Evolutionary conservation across 1,140 invertebrate species (phyloP).

Genomic region (Gonioctena quinquepunctata): DNA sequence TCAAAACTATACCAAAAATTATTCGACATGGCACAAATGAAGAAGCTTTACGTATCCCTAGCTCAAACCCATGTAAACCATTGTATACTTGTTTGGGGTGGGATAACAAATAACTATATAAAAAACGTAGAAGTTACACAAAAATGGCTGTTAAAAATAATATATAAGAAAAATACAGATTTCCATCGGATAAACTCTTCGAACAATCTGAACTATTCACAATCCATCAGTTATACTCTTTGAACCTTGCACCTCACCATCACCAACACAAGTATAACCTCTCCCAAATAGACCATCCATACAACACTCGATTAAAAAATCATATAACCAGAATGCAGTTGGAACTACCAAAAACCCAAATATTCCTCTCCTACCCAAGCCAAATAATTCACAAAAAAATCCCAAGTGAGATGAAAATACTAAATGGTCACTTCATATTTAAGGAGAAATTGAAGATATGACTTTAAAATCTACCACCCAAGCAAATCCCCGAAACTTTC

Average conservation of each 20-base stretch:
- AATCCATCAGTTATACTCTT: too few relatives aligned
- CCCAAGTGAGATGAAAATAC: not conserved
- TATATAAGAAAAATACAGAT: too few relatives aligned
- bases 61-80: not conserved
- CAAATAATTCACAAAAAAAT: too few relatives aligned
- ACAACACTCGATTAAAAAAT: not conserved
- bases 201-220: too few relatives aligned
- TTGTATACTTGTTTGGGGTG: not conserved
- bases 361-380: not conserved
- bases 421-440: not conserved
- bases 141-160: too few relatives aligned
- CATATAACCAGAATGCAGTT: too few relatives aligned
- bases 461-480: not conserved
- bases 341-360: not conserved
- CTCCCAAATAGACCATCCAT: too few relatives aligned
- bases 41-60: not conserved
- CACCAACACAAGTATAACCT: too few relatives aligned
- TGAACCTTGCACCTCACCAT: too few relatives aligned
- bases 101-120: not conserved
- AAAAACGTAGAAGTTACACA: too few relatives aligned
- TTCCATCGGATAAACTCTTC: too few relatives aligned
- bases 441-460: not conserved
- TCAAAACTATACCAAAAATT: not conserved
- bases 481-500: not conserved
- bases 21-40: not conserved